A percentile compares a stretch with the other conserved stretches of the same genome.
These are phyloP conservation scores for Pandemis heparana DNA, from an alignment of 2,888 invertebrate genomes.

Conservation along the genomic window DNA sequence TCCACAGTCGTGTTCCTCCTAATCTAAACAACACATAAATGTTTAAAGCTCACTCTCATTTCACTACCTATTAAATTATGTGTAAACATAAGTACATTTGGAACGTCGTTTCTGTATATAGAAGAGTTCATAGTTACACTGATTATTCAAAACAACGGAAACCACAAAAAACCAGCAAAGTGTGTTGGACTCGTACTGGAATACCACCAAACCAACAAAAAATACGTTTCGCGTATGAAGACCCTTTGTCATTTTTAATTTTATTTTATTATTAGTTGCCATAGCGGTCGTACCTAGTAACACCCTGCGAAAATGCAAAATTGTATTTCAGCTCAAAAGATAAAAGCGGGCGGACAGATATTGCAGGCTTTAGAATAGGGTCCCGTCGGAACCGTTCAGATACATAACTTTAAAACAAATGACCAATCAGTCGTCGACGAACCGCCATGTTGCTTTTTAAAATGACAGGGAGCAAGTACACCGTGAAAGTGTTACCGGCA, in stretches of 20 bases:
- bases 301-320: too few relatives aligned
- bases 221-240: too few relatives aligned
- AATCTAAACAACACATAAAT: not conserved
- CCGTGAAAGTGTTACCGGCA: conserved; percentile 11
- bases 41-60: not conserved
- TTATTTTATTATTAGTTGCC: too few relatives aligned
- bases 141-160: not conserved
- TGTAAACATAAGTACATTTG: not conserved
- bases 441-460: not conserved
- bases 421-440: not conserved
- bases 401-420: not conserved
- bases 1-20: not conserved
- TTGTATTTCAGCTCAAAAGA: too few relatives aligned
- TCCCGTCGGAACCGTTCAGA: too few relatives aligned
- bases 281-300: too few relatives aligned
- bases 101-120: not conserved
- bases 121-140: not conserved
- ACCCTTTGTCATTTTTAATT: too few relatives aligned
- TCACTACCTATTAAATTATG: not conserved
- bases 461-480: not conserved
- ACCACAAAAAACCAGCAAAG: not conserved
- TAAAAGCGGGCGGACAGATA: too few relatives aligned
- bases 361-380: too few relatives aligned
- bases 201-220: too few relatives aligned
- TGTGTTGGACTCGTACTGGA: too few relatives aligned